Percentiles rank a stretch among this genome's conserved stretches.
Evolutionary conservation across 2,797 vertebrate species (phyloP).

Genomic region (Lacerta viridis): DNA sequence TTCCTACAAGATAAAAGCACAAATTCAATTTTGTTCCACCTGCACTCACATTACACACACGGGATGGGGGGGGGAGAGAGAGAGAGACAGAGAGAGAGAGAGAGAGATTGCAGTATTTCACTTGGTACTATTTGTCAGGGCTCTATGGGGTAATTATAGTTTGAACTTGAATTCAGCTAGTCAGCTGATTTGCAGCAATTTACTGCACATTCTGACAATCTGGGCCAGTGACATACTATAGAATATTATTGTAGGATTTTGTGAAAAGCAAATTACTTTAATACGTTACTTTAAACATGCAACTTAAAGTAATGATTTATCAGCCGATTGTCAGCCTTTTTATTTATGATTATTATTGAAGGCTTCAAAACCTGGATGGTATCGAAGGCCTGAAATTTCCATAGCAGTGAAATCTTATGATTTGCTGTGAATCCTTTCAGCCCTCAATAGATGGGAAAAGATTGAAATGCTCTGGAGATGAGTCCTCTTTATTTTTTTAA

Average conservation of each 20-base stretch:
- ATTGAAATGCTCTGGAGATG: slow-evolving; percentile 92
- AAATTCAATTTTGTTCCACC: slow-evolving; percentile 23
- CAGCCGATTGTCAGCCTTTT: slow-evolving; percentile 83
- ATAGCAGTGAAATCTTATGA: slow-evolving; percentile 84
- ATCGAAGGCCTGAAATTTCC: slow-evolving; percentile 85
- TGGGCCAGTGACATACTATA: slow-evolving; percentile 81
- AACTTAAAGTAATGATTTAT: slow-evolving; percentile 83
- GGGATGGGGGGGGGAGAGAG: no score
- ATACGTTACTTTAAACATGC: slow-evolving; percentile 75
- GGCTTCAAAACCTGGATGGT: slow-evolving; percentile 76
- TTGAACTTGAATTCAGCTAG: slow-evolving; percentile 85
- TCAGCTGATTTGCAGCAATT: slow-evolving; percentile 83
- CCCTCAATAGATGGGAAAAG: slow-evolving; percentile 87
- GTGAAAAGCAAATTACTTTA: slow-evolving; percentile 78
- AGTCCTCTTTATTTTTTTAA: slow-evolving; percentile 94
- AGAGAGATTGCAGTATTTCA: not conserved
- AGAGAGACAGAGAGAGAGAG: no score
- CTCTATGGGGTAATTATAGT: slow-evolving; percentile 85
- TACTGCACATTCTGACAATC: slow-evolving; percentile 83
- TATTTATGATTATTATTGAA: slow-evolving; percentile 88
- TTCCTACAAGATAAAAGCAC: slow-evolving; percentile 31
- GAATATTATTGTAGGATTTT: slow-evolving; percentile 82
- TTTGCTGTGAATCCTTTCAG: slow-evolving; percentile 87
- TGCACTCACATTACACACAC: slow-evolving; percentile 3
- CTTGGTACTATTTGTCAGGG: slow-evolving; percentile 16